Evolutionary conservation across 2,113 vertebrate species (phyloP).

Genomic region (Picathartes gymnocephalus): DNA sequence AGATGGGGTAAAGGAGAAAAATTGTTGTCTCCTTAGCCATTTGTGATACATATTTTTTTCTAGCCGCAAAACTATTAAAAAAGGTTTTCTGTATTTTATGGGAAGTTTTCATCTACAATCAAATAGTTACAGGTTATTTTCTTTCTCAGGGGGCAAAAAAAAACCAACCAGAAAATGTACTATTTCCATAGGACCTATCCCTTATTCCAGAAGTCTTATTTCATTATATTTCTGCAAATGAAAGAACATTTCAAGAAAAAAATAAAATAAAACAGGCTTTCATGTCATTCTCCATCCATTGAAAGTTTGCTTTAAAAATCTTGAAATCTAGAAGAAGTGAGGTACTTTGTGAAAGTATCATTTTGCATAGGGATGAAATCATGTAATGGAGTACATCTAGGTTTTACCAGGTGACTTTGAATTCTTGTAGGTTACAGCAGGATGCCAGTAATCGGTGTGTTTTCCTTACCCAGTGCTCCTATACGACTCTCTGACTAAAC

Average conservation of each 20-base stretch:
- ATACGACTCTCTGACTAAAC: not conserved
- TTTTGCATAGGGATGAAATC: not conserved
- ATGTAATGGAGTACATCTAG: not conserved
- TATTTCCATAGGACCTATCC: not conserved
- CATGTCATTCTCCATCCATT: not conserved
- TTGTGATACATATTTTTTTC: not conserved
- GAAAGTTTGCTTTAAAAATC: not conserved
- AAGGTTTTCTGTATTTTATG: not conserved
- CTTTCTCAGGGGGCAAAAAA: not conserved
- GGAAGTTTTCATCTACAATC: not conserved
- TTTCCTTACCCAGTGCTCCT: not conserved
- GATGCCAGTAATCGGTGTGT: not conserved
- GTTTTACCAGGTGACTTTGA: not conserved
- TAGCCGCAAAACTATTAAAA: not conserved
- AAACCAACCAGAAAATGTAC: not conserved
- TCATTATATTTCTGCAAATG: not conserved
- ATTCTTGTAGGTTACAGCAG: not conserved
- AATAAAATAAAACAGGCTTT: fast-evolving
- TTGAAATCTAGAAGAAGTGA: not conserved
- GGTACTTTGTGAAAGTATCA: not conserved
- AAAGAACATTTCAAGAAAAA: not conserved
- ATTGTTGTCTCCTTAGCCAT: not conserved
- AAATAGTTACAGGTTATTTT: not conserved
- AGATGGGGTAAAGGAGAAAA: not conserved
- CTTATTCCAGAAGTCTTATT: not conserved